Evolutionary conservation across 2,888 invertebrate species (phyloP).

Genomic region (Gymnosoma rotundatum): DNA sequence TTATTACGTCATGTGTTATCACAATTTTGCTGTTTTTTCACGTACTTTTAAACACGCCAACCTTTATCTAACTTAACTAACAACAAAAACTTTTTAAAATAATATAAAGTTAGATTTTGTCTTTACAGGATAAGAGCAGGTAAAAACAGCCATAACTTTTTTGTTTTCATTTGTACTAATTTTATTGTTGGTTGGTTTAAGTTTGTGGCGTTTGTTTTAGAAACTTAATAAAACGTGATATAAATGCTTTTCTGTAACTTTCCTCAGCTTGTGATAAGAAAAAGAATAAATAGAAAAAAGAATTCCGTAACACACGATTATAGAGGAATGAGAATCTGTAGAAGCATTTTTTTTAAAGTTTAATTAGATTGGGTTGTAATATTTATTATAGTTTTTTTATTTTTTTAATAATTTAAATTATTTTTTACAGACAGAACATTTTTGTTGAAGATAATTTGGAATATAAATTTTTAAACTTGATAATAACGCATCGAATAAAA

Average conservation of each 20-base stretch:
- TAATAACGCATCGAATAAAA: no score
- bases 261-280: slow-evolving; percentile 23
- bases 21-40: slow-evolving; percentile 56
- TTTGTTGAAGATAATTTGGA: no score
- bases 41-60: slow-evolving; percentile 55
- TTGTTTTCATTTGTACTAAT: slow-evolving; percentile 32
- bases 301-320: neutral
- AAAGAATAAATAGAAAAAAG: neutral
- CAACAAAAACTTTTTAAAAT: slow-evolving; percentile 29
- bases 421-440: no score
- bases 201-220: slow-evolving; percentile 24
- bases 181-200: slow-evolving; percentile 22
- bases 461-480: no score
- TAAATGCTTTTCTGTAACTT: slow-evolving; percentile 47
- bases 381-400: no score
- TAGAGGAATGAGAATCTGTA: neutral
- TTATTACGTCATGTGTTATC: slow-evolving; percentile 50
- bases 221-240: slow-evolving; percentile 58
- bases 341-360: no score
- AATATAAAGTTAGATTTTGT: slow-evolving; percentile 57
- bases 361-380: no score
- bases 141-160: slow-evolving; percentile 45
- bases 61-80: slow-evolving; percentile 24
- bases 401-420: no score
- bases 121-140: slow-evolving; percentile 45